These are phyloP conservation scores for Dioctria rufipes DNA, from an alignment of 2,888 invertebrate species.

Conservation along the genomic window DNA sequence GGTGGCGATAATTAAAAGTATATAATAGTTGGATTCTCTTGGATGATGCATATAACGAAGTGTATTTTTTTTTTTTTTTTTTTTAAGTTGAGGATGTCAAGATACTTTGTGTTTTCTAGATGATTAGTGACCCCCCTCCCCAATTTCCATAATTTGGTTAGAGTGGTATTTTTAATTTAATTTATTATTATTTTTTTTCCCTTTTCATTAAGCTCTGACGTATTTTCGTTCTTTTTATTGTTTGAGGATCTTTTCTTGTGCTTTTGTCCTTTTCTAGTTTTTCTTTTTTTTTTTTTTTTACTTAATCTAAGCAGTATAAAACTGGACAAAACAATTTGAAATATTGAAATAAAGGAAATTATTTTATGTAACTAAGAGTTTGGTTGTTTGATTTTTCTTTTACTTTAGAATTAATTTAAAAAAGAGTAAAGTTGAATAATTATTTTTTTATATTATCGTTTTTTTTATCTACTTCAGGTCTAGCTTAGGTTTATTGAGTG, in stretches of 20 bases:
- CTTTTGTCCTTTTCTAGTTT: not conserved
- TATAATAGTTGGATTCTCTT: not conserved
- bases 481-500: too few relatives aligned
- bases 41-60: constrained; percentile 4
- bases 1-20: not conserved
- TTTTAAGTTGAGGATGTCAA: constrained; percentile 55
- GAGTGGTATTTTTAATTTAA: constrained; percentile 4
- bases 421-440: too few relatives aligned
- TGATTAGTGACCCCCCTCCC: not conserved
- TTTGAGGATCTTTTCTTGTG: not conserved
- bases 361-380: constrained; percentile 44
- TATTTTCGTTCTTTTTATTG: not conserved
- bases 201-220: not conserved
- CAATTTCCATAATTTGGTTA: constrained; percentile 58
- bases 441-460: too few relatives aligned
- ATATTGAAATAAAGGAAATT: constrained; percentile 45
- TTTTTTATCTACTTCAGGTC: too few relatives aligned
- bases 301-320: not conserved
- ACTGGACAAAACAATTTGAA: constrained; percentile 47
- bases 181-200: constrained; percentile 13
- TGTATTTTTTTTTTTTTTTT: constrained; percentile 62
- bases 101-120: not conserved
- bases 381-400: constrained; percentile 53
- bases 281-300: not conserved
- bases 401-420: not conserved